Evolutionary conservation across 2,888 invertebrate species (phyloP).

Genomic region (Eumacrocentrus americanus): DNA sequence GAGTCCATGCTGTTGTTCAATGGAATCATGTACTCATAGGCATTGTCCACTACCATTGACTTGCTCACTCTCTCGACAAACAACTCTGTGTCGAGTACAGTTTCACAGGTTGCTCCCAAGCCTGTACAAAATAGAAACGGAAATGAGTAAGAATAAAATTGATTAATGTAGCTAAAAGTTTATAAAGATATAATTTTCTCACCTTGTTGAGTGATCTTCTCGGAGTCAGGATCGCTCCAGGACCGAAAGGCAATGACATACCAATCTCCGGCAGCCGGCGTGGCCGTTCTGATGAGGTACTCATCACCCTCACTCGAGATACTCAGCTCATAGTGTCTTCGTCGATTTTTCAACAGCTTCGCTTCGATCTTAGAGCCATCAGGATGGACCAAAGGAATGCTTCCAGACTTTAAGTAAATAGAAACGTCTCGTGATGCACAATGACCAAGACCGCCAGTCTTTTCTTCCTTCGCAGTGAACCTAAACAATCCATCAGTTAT

Average conservation of each 20-base stretch:
- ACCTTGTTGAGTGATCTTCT: constrained; percentile 80
- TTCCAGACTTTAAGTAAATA: constrained; percentile 78
- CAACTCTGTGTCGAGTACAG: constrained; percentile 70
- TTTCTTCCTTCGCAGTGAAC: constrained; percentile 54
- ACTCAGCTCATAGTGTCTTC: constrained; percentile 66
- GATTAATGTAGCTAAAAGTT: constrained; percentile 10
- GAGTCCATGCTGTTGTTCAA: constrained; percentile 43
- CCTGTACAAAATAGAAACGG: constrained; percentile 71
- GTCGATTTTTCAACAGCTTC: constrained; percentile 65
- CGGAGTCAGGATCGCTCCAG: constrained; percentile 75
- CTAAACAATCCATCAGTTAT: constrained; percentile 42
- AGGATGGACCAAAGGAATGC: constrained; percentile 82
- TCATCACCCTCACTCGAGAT: constrained; percentile 70
- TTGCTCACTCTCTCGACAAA: constrained; percentile 64
- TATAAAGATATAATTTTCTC: constrained; percentile 37
- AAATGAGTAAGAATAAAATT: constrained; percentile 37
- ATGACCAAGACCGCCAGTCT: constrained; percentile 64
- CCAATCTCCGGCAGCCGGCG: constrained; percentile 79
- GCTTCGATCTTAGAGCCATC: constrained; percentile 80
- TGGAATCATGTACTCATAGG: constrained; percentile 26
- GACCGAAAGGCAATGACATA: constrained; percentile 79
- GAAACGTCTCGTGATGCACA: constrained; percentile 70
- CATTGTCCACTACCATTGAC: constrained; percentile 40
- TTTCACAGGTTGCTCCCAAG: constrained; percentile 71
- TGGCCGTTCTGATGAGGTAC: constrained; percentile 67